Percentiles rank a stretch among this genome's conserved stretches.
phyloP scores from a whole-genome alignment of 2,888 invertebrate species.

The Allophyes oxyacanthae region DNA sequence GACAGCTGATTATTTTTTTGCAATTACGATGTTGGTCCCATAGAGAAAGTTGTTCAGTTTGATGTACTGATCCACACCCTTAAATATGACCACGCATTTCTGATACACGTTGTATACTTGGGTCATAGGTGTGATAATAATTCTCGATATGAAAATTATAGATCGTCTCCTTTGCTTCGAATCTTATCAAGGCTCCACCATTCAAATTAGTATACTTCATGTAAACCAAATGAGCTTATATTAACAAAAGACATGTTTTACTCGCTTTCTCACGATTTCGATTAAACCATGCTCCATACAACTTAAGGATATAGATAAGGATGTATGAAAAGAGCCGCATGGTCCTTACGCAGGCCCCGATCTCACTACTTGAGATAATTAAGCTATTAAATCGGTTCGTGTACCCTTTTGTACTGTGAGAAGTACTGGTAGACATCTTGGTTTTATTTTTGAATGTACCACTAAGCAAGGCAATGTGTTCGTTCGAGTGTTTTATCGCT shows the following conservation, averaged over 20 bases:
- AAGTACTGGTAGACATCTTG: constrained; percentile 63
- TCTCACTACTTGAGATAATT: constrained; percentile 84
- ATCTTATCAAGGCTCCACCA: constrained; percentile 4
- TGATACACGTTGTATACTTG: no score
- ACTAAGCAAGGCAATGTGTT: constrained; percentile 72
- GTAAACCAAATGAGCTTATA: constrained; percentile 28
- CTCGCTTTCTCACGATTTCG: constrained; percentile 62
- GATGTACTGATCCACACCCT: no score
- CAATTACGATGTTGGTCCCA: no score
- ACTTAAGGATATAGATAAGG: constrained; percentile 69
- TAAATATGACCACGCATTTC: no score
- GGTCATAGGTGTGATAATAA: no score
- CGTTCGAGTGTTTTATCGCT: constrained; percentile 59
- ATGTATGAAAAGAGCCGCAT: constrained; percentile 59
- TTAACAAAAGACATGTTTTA: constrained; percentile 48
- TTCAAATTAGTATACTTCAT: constrained; percentile 8
- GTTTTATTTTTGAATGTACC: constrained; percentile 75
- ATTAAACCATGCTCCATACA: constrained; percentile 55
- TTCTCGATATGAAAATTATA: no score
- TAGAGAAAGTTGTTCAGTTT: no score
- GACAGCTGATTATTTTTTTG: no score
- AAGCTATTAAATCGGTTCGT: constrained; percentile 83
- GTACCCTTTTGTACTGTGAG: constrained; percentile 80
- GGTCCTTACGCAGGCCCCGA: constrained; percentile 70
- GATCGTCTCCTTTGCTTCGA: no score